Base-by-base conservation (phyloP, 2,797 vertebrate species). In the Danio albolineatus region DNA sequence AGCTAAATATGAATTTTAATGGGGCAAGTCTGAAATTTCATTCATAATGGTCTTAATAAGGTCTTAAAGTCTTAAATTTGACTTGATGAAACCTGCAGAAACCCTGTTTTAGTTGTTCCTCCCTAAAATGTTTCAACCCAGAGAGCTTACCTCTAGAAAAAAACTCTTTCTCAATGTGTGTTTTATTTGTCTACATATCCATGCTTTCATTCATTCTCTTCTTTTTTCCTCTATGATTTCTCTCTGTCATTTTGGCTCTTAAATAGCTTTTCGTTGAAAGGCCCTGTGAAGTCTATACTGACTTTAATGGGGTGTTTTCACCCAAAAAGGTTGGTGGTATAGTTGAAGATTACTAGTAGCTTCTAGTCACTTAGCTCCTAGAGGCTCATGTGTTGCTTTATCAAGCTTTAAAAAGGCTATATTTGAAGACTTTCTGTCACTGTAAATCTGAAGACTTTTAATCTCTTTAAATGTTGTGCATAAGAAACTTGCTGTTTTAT, bases 231-330 rank as follows among this genome's bases (percentile, higher is more conserved):
- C 80, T 69, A 85, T 73, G 73, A 57, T 12, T 59, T 86, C 80
- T 85, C 67, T 81, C 57, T 79, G 41, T 88, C 86, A 76, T 81
- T 73, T 85, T 90, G 88, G 89, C 56, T 80, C 80, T 91, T 87
- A 93, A 85, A 92, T 93, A 96, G 94, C 92, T 91, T 91, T 95
- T 95, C 85, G 87, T 86, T 91, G 91, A 95, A 93, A 95, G 93
- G 91, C 93, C 95, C 86, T 97, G 95, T 90, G 95, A 96, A 90
- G 94, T 97, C 89, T 96, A 94, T 95, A 88, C 96, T 89, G 95
- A 96, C 90, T 95, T 95, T 94, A 95, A 89, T 88, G 95, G 96
- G 92, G 95, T 97, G 82, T 97, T 97, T 94, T 97, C 96, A 87
- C 96, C 96, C 4, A 96, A 96, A 92, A 95, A 97, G 96, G 96